phyloP scores from a whole-genome alignment of 1,140 invertebrate genomes.

The Chymomyza costata region DNA sequence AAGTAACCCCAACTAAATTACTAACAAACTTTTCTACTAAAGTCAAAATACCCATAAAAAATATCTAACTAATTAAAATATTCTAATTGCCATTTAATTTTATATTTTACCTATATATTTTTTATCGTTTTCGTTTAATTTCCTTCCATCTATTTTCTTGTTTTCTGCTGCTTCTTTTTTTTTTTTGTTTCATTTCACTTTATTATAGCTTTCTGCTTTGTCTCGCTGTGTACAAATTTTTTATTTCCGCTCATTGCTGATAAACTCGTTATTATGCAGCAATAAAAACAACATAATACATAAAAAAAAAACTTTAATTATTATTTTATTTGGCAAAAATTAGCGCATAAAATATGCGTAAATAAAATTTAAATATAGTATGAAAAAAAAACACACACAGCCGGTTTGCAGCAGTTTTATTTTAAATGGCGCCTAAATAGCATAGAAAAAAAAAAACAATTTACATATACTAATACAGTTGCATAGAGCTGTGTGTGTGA shows the following conservation, averaged over 20 bases:
- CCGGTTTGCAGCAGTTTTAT: slow-evolving; percentile 12
- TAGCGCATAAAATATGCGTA: slow-evolving; percentile 14
- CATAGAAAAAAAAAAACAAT: slow-evolving; percentile 5
- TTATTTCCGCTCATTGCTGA: slow-evolving; percentile 33
- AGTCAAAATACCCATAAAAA: no score
- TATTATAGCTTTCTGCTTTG: no score
- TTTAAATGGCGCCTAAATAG: slow-evolving; percentile 13
- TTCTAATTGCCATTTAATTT: no score
- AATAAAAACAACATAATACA: slow-evolving; percentile 17
- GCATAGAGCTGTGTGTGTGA: no score
- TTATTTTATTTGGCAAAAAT: slow-evolving; percentile 35
- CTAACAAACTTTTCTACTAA: no score
- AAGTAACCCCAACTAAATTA: no score
- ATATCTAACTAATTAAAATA: no score
- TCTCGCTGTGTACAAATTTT: slow-evolving; percentile 12
- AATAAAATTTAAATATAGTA: background rate
- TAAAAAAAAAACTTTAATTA: slow-evolving; percentile 22
- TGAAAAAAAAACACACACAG: background rate
- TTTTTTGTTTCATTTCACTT: slow-evolving; percentile 12
- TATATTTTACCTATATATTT: no score
- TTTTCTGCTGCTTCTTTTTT: no score
- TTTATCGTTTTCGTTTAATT: no score
- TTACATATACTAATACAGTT: slow-evolving; percentile 5
- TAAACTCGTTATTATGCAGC: slow-evolving; percentile 24
- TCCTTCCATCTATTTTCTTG: no score